Base-by-base conservation (phyloP, 1,140 invertebrate genomes). In the Ceratina calcarata region DNA sequence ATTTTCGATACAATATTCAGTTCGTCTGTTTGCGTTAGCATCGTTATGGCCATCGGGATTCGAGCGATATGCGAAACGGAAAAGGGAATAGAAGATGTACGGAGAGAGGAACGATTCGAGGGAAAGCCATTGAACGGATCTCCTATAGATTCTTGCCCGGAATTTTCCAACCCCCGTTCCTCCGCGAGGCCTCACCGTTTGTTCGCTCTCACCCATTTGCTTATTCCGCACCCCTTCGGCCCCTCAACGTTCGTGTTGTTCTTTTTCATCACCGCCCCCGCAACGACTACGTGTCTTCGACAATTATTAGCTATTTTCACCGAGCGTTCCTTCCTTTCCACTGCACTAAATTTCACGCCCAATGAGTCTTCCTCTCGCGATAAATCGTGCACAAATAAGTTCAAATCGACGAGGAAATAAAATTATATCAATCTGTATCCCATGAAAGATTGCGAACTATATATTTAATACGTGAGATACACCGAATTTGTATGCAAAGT, bases 1-100 rank as follows among this genome's bases (percentile, higher is more conserved):
- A 27, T 64, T 18, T 37, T 65, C 72, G 61, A 65, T 55, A 53
- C 12, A 45, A 8, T n/a, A 4, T 20, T 2, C 24, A 13, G 13
- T 20, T 24, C 45, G 24, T n/a, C 10, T 27, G 58, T 16, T 32
- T 20, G 22, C n/a, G n/a, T 49, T 24, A 49, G 68, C 32, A 16
- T 70, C 32, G 55, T 70, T 70, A 70, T 22, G 27, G 27, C 68
- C 24, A 53, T 37, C 57, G 58, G 8, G 58, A 70, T 37, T 0
- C 60, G 10, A 51, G 22, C 70, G 45, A 49, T 24, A 51, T 7
- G 55, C 37, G 16, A 27, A 49, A 70, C 51, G 16, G 49, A 64
- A 64, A 55, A 78, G 27, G 49, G 68, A 71, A 64, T 55, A 24
- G n/a, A 78, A 71, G 20, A 78, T 72, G 22, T 20, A 20, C 18